Conservation (phyloP, 2,888 invertebrate genomes). For the Spodoptera picta region DNA sequence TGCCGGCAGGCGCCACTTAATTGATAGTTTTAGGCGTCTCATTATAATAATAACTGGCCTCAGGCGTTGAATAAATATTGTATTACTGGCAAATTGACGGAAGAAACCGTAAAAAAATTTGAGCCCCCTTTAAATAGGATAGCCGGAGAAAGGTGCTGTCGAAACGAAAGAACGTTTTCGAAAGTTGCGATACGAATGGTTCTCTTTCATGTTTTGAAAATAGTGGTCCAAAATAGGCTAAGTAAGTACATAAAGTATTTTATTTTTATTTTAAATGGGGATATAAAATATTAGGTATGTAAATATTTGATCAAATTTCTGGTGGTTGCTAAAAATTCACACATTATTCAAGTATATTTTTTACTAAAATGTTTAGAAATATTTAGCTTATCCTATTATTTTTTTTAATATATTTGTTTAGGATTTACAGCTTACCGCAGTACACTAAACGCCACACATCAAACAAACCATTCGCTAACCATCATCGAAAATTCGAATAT, state of each 20-base stretch:
- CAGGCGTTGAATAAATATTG: conserved; percentile 82
- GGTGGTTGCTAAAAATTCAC: too few relatives aligned
- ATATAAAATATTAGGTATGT: too few relatives aligned
- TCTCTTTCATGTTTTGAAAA: too few relatives aligned
- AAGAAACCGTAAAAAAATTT: conserved; percentile 70
- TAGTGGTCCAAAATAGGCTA: too few relatives aligned
- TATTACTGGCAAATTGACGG: conserved; percentile 84
- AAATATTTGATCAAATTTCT: too few relatives aligned
- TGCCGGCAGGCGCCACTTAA: conserved; percentile 80
- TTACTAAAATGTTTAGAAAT: too few relatives aligned
- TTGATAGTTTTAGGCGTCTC: conserved; percentile 80
- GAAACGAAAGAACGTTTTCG: conserved; percentile 20
- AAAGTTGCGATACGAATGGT: conserved; percentile 1
- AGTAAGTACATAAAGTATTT: too few relatives aligned
- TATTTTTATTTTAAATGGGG: too few relatives aligned
- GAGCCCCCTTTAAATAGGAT: conserved; percentile 49
- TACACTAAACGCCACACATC: background rate
- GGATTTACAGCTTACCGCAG: too few relatives aligned
- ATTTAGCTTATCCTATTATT: too few relatives aligned
- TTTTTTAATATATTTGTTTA: too few relatives aligned
- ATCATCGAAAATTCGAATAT: conserved; percentile 22
- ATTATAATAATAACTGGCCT: conserved; percentile 79
- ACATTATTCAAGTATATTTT: too few relatives aligned
- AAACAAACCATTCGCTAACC: conserved; percentile 10
- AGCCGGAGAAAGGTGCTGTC: conserved; percentile 35